Evolutionary conservation across 1,140 invertebrate genomes (phyloP), one percentile per base, ranked within the genome.

Genomic region (Triops longicaudatus): DNA sequence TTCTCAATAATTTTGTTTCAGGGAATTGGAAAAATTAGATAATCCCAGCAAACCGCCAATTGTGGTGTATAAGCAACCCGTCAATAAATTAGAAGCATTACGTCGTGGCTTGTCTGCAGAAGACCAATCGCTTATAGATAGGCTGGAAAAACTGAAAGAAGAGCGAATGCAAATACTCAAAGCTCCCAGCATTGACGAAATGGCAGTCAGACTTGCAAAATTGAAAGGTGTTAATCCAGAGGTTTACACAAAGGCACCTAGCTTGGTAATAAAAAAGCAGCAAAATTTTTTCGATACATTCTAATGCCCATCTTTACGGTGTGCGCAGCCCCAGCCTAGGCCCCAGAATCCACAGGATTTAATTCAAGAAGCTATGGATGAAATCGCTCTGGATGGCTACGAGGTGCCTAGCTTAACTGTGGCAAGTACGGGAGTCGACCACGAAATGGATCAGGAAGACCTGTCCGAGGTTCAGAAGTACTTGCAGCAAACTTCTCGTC

Each of bases 61-160:
- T 75, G 86, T 82, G 77, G 84, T 87, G 82, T 88, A 84, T 79
- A 81, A 82, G 79, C 74, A 81, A 26, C 73, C 77, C 26, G 26
- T 73, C 26, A 83, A 80, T 63, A 84, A 81, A 85, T 82, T 84
- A 12, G 80, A 81, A 78, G 77, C 81, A 5, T 79, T 85, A 71
- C 82, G 82, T 72, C 77, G 81, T 43, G 84, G 83, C 9, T 80
- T 85, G 26, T 85, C 85, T 9, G 79, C 82, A 42, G 82, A 83
- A 50, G 86, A 86, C 81, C 82, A 85, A 50, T 85, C 88, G 80
- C 86, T 90, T 63, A 83, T 85, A 10, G 86, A 89, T 75, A 83
- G 89, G 14, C 82, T 91, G 76, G 86, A 89, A 81, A 87, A 86
- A 80, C 83, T 90, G 4, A 76, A 74, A 27, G 85, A 85, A 77